Evolutionary conservation across 2,113 vertebrate species (phyloP), one percentile per base, ranked within the genome.

Genomic region (Odontesthes bonariensis): DNA sequence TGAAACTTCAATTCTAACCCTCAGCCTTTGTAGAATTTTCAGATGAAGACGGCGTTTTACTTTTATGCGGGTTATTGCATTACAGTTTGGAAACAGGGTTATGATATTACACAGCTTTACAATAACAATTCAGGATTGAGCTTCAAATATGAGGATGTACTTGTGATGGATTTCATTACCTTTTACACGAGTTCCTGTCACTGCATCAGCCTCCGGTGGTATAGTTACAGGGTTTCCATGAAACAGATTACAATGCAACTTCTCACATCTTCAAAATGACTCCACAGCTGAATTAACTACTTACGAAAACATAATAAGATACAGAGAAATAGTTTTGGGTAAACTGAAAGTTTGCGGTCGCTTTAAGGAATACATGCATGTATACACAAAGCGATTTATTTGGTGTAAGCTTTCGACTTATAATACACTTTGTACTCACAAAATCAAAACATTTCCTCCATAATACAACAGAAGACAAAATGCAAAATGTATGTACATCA

Each of bases 321-420:
- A 19, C 16, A 1, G 22, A 27, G 8, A 69, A 69, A 46, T 33
- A 1, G 22, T 49, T 58, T 6, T 1, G 6, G n/a, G 14, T 32
- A 47, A 7, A 65, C 12, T 31, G 33, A 32, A 65, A n/a, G 74
- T 63, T 27, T n/a, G 12, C 8, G 49, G 27, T 59, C 20, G 70
- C 14, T 22, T 23, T 9, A 63, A 31, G 23, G 1, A 60, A 33
- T 46, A 54, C 22, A 82, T 17, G 75, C 59, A 66, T 42, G 20
- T 79, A 69, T 81, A 89, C 44, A 79, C 75, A 92, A 91, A 85
- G 70, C 81, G 44, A 85, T 93, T 92, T 92, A 92, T 93, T 93
- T 93, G 91, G 87, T 89, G 82, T 89, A 85, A 88, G 89, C 87
- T 85, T 85, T 84, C 69, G 81, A 69, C 83, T 90, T 85, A 79